phyloP scores from a whole-genome alignment of 2,113 vertebrate species.

The Dicentrarchus labrax region DNA sequence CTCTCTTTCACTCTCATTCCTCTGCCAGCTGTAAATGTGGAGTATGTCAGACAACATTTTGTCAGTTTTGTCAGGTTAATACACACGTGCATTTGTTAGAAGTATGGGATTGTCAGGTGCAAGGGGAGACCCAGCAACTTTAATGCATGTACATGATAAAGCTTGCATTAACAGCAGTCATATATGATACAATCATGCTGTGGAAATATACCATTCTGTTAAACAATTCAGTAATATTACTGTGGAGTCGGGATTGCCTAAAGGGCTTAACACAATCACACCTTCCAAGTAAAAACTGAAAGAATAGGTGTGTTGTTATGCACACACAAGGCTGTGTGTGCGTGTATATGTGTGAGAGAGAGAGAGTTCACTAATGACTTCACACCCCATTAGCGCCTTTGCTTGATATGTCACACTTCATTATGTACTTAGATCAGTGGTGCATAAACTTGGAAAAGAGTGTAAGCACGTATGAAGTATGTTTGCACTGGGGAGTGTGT shows the following conservation, averaged over 20 bases:
- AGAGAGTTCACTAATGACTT: constrained; percentile 81
- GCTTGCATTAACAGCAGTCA: constrained; percentile 5
- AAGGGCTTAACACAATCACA: constrained; percentile 43
- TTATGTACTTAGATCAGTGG: constrained; percentile 79
- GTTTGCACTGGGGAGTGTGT: constrained; percentile 49
- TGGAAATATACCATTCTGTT: constrained; percentile 21
- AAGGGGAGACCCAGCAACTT: constrained; percentile 29
- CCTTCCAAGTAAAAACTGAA: constrained; percentile 35
- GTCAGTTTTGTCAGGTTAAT: constrained; percentile 59
- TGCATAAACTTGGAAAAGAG: constrained; percentile 73
- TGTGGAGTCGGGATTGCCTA: constrained; percentile 33
- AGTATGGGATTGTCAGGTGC: constrained; percentile 50
- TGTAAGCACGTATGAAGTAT: constrained; percentile 56
- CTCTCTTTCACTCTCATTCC: constrained; percentile 24
- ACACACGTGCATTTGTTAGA: constrained; percentile 42
- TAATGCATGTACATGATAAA: constrained; percentile 4
- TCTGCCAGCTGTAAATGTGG: constrained; percentile 51
- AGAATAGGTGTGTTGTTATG: constrained; percentile 58
- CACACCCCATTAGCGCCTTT: constrained; percentile 80
- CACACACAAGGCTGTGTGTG: constrained; percentile 15
- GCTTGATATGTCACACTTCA: constrained; percentile 83
- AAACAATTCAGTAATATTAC: constrained; percentile 50
- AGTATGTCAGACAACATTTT: constrained; percentile 57
- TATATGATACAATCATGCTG: background rate
- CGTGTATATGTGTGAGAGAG: constrained; percentile 18